Percentiles rank a stretch among this genome's conserved stretches.
phyloP scores from a whole-genome alignment of 2,113 vertebrate genomes.

The Phyllostomus discolor region DNA sequence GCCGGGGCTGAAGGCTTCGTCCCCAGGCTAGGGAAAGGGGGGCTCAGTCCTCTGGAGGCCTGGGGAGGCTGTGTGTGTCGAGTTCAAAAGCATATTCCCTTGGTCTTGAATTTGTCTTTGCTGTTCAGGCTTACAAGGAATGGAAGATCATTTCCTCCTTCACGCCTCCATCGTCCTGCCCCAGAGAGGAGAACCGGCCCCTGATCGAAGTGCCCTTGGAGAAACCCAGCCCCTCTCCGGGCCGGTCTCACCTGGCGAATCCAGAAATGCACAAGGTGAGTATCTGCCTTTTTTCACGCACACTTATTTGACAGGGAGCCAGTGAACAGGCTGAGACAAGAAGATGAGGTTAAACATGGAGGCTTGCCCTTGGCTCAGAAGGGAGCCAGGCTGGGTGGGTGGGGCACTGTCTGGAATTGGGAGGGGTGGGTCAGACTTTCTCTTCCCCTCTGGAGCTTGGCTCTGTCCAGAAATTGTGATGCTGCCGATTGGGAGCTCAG shows the following conservation, averaged over 20 bases:
- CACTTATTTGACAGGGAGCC: background rate
- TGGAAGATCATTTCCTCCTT: slow-evolving; percentile 88
- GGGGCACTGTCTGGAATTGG: background rate
- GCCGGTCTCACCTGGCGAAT: slow-evolving; percentile 70
- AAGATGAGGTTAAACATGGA: background rate
- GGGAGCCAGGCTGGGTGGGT: background rate
- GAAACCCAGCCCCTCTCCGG: slow-evolving; percentile 44
- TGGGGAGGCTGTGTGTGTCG: background rate
- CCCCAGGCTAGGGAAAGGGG: background rate
- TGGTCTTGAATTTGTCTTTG: slow-evolving; percentile 32
- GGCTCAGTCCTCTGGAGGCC: background rate
- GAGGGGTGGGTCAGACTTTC: background rate
- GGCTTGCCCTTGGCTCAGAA: background rate
- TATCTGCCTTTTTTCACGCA: background rate
- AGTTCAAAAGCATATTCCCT: background rate
- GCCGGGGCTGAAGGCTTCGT: background rate
- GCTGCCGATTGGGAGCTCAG: background rate
- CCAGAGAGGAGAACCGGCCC: slow-evolving; percentile 53
- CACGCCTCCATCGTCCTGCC: slow-evolving; percentile 12
- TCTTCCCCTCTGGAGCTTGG: background rate
- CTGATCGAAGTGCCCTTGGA: slow-evolving; percentile 79
- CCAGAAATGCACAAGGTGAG: slow-evolving; percentile 85
- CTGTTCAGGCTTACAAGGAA: slow-evolving; percentile 83
- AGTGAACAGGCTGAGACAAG: background rate
- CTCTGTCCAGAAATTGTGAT: background rate